Conservation (phyloP, 1,140 invertebrate genomes). For the Ericerus pela region DNA sequence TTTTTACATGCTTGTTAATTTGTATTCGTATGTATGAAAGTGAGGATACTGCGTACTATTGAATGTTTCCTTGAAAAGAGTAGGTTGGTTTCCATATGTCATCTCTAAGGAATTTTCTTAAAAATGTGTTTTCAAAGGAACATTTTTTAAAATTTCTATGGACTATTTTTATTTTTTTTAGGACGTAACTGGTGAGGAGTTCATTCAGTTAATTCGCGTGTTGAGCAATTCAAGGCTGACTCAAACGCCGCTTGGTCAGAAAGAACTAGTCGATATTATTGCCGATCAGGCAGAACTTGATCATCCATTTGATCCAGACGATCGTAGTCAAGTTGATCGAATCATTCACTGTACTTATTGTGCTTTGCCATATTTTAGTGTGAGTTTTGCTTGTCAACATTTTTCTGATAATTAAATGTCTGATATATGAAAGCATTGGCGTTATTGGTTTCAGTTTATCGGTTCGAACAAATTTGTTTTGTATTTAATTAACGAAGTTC, state of each 20-base stretch:
- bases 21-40: no score
- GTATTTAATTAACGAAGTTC: conserved; percentile 72
- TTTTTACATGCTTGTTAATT: no score
- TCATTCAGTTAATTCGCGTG: conserved; percentile 74
- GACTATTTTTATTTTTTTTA: conserved; percentile 28
- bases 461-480: conserved; percentile 72
- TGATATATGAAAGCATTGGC: background rate
- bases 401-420: background rate
- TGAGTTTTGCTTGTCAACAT: conserved; percentile 37
- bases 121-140: no score
- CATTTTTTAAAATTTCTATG: no score
- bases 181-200: conserved; percentile 84
- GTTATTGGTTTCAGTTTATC: conserved; percentile 32
- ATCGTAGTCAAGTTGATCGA: conserved; percentile 48
- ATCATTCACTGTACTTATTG: conserved; percentile 71
- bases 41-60: no score
- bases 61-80: no score
- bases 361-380: conserved; percentile 72
- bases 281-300: conserved; percentile 65
- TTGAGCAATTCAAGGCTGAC: conserved; percentile 63
- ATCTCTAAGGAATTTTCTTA: no score
- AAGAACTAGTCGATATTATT: conserved; percentile 70
- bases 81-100: no score
- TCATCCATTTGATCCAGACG: conserved; percentile 60
- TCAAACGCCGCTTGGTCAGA: conserved; percentile 63